Conservation (phyloP, 1,140 invertebrate genomes). For the Meloidogyne hapla region DNA sequence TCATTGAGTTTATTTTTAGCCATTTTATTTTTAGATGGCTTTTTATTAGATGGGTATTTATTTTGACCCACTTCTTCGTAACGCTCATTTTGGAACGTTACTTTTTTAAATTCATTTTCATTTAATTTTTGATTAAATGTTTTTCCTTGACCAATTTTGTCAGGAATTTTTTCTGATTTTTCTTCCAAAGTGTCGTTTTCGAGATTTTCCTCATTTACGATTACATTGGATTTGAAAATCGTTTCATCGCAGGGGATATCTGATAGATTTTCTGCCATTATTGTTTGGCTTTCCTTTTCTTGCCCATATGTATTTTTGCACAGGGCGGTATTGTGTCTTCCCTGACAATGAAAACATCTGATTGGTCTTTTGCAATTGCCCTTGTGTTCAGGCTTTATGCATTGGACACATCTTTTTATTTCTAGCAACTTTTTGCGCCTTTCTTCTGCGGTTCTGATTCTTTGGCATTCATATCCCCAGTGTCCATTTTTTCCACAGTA, state of each 20-base stretch:
- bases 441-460: background rate
- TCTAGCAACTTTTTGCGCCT: background rate
- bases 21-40: background rate
- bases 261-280: background rate
- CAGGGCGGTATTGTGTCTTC: background rate
- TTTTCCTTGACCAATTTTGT: background rate
- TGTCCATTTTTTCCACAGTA: background rate
- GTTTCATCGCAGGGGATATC: background rate
- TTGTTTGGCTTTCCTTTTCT: too few relatives aligned
- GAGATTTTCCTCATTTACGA: background rate
- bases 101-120: background rate
- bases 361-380: slow-evolving; percentile 3
- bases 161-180: background rate
- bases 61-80: background rate
- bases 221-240: background rate
- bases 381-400: background rate
- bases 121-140: background rate
- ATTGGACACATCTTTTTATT: background rate
- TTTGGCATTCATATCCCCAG: background rate
- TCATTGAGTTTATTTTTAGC: background rate
- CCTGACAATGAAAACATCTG: background rate
- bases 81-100: background rate
- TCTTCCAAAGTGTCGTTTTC: background rate
- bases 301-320: too few relatives aligned
- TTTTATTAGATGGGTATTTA: background rate